Evolutionary conservation across 2,113 vertebrate species (phyloP).

Genomic region (Triplophysa siluroides): DNA sequence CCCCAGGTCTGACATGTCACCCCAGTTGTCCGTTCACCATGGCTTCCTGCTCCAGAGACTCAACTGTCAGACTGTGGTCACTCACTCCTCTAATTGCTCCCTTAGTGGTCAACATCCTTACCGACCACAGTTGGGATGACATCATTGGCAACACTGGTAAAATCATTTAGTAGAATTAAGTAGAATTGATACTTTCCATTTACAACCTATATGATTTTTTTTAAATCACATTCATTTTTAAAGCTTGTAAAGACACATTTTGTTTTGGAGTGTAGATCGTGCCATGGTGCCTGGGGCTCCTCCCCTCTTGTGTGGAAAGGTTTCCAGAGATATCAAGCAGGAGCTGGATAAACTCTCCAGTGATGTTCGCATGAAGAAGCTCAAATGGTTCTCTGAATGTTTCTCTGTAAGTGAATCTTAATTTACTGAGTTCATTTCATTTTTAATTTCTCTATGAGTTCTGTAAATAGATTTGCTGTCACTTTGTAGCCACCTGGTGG

Average conservation of each 20-base stretch:
- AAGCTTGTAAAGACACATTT: background rate
- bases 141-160: constrained; percentile 90
- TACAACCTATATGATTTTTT: background rate
- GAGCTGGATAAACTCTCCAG: constrained; percentile 86
- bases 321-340: constrained; percentile 91
- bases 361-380: constrained; percentile 80
- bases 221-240: background rate
- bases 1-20: constrained; percentile 89
- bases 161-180: constrained; percentile 3
- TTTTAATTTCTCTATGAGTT: background rate
- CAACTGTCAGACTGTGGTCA: constrained; percentile 96
- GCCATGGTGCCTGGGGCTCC: constrained; percentile 81
- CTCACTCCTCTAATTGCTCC: constrained; percentile 85
- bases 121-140: constrained; percentile 88
- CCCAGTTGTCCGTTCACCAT: constrained; percentile 91
- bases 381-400: constrained; percentile 93
- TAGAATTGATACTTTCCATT: background rate
- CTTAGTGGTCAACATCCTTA: constrained; percentile 87
- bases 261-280: constrained; percentile 72
- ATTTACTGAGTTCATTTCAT: background rate
- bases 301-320: constrained; percentile 92
- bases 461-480: background rate
- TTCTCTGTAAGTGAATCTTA: constrained; percentile 82
- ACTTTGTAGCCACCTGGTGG: constrained; percentile 85
- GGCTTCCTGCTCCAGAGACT: constrained; percentile 97